These are phyloP conservation scores for Galerucella calmariensis DNA, from an alignment of 2,888 invertebrate genomes.

Conservation along the genomic window DNA sequence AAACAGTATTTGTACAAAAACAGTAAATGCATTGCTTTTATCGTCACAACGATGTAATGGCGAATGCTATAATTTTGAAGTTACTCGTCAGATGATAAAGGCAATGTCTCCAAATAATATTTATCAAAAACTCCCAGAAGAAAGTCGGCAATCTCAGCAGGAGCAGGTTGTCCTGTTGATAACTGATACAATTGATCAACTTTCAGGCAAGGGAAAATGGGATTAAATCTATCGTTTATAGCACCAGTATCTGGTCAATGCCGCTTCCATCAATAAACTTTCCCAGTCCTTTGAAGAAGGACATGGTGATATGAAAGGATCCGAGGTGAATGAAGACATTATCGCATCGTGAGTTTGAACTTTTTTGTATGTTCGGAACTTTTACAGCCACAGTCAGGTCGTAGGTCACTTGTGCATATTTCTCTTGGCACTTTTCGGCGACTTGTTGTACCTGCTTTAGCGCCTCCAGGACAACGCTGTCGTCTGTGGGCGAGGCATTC, in stretches of 20 bases:
- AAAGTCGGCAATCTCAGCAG: constrained; percentile 25
- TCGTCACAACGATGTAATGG: too few relatives aligned
- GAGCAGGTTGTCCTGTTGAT: constrained; percentile 19
- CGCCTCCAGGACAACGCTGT: constrained; percentile 49
- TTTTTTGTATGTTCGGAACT: constrained; percentile 46
- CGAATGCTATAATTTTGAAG: too few relatives aligned
- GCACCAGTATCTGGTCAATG: constrained; percentile 28
- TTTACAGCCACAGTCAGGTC: constrained; percentile 54
- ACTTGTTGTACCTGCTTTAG: constrained; percentile 48
- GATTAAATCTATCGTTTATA: constrained; percentile 25
- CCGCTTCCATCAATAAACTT: constrained; percentile 52
- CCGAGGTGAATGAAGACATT: constrained; percentile 40
- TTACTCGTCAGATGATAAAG: too few relatives aligned
- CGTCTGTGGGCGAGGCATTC: constrained; percentile 54
- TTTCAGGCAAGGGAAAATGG: constrained; percentile 17
- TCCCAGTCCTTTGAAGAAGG: constrained; percentile 50
- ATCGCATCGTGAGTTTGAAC: constrained; percentile 13
- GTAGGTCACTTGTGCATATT: constrained; percentile 52
- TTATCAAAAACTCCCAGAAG: constrained; percentile 19
- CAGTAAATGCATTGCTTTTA: too few relatives aligned
- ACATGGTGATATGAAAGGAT: constrained; percentile 44
- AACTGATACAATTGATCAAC: constrained; percentile 21
- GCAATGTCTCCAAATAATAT: too few relatives aligned
- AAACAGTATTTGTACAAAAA: too few relatives aligned
- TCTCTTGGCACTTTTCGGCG: constrained; percentile 46